Conservation (phyloP, 2,888 invertebrate genomes). For the Palloptera scutellata region DNA sequence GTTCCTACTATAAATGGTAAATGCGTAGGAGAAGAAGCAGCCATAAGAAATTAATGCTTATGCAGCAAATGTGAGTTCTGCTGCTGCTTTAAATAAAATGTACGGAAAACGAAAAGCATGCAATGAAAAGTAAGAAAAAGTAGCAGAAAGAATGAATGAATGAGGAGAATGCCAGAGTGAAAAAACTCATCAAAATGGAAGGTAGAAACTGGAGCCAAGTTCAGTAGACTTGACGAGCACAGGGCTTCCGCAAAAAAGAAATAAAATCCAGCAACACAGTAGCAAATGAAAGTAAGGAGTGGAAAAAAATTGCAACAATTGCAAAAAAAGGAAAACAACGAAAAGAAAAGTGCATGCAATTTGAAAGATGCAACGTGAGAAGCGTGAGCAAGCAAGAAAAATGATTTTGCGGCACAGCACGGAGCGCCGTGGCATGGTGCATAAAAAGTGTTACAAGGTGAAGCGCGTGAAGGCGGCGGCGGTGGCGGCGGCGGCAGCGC, state of each 20-base stretch:
- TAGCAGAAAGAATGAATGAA: background rate
- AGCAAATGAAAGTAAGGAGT: background rate
- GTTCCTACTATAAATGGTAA: background rate
- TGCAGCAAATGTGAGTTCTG: constrained; percentile 18
- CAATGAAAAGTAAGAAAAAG: constrained; percentile 2
- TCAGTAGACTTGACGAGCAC: constrained; percentile 27
- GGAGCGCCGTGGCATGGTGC: constrained; percentile 1
- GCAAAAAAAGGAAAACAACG: constrained; percentile 5
- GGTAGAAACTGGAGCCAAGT: constrained; percentile 36
- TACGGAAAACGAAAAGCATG: background rate
- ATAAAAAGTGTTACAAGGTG: constrained; percentile 38
- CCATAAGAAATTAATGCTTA: constrained; percentile 22
- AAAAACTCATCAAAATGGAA: constrained; percentile 14
- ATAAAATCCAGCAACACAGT: background rate
- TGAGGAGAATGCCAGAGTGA: constrained; percentile 2
- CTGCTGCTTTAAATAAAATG: background rate
- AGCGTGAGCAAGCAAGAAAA: background rate
- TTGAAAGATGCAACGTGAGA: constrained; percentile 4
- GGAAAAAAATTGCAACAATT: background rate
- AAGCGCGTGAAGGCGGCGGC: constrained; percentile 25
- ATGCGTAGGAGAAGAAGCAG: constrained; percentile 21
- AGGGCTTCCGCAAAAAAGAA: constrained; percentile 12
- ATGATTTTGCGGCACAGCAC: constrained; percentile 1
- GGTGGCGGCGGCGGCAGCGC: constrained; percentile 4
- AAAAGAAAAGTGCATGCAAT: background rate